A percentile compares a stretch with the other conserved stretches of the same genome.
Conservation (phyloP, 2,113 vertebrate species). For the Aspidoscelis tigris region DNA sequence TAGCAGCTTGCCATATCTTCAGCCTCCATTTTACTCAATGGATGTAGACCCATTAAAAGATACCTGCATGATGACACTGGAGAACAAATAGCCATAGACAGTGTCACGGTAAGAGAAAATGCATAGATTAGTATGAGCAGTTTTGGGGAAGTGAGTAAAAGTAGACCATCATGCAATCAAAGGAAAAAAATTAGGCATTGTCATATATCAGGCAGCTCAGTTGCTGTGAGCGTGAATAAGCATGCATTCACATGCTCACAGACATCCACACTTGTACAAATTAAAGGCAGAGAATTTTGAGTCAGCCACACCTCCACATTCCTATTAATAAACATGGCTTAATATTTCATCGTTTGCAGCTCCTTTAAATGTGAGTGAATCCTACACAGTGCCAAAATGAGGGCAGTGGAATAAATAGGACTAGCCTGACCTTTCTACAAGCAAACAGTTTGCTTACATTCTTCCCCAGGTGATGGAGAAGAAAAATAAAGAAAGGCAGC, state of each 20-base stretch:
- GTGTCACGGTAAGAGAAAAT: neutral
- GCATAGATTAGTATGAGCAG: neutral
- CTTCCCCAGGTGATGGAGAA: neutral
- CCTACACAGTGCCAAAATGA: constrained; percentile 6
- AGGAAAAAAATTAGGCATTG: neutral
- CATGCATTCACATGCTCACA: neutral
- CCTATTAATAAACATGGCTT: constrained; percentile 9
- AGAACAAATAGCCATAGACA: no score
- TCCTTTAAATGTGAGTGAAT: neutral
- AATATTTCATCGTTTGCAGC: constrained; percentile 6
- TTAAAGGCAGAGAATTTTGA: neutral
- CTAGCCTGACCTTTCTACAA: neutral
- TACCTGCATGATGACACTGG: no score
- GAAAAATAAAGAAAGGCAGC: neutral
- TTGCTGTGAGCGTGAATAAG: neutral
- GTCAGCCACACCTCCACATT: constrained; percentile 19
- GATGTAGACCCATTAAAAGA: no score
- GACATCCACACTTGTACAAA: neutral
- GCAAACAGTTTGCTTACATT: neutral
- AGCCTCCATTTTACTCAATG: no score
- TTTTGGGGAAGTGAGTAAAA: neutral
- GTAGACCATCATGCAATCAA: neutral
- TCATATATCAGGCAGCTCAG: neutral
- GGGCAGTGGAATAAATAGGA: neutral
- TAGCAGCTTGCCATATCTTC: no score